phyloP scores from a whole-genome alignment of 2,113 vertebrate genomes.

The Zingel zingel region DNA sequence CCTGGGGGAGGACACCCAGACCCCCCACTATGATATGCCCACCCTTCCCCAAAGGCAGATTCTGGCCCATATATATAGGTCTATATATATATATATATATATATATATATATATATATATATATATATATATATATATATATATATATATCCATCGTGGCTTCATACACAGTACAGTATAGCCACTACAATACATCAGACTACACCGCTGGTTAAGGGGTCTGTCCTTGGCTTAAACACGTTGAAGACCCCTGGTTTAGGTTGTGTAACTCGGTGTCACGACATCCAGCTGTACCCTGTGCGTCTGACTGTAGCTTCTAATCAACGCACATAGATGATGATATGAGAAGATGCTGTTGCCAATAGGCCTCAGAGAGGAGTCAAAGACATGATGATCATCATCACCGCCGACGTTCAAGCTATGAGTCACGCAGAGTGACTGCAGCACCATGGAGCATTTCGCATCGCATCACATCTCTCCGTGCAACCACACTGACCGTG shows the following conservation, averaged over 20 bases:
- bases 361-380: neutral
- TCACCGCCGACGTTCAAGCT: conserved; percentile 34
- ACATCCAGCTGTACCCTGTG: neutral
- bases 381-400: conserved; percentile 14
- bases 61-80: too few relatives aligned
- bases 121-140: too few relatives aligned
- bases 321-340: rapidly evolving
- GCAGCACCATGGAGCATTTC: conserved; percentile 44
- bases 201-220: too few relatives aligned
- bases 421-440: conserved; percentile 68
- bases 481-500: neutral
- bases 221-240: too few relatives aligned
- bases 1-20: too few relatives aligned
- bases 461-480: conserved; percentile 5
- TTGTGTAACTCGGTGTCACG: neutral
- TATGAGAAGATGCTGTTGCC: neutral
- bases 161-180: too few relatives aligned
- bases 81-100: too few relatives aligned
- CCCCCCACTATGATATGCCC: too few relatives aligned
- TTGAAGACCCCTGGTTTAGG: neutral
- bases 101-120: too few relatives aligned
- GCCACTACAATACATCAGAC: too few relatives aligned
- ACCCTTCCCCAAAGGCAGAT: too few relatives aligned
- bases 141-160: too few relatives aligned
- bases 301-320: neutral